Evolutionary conservation across 2,797 vertebrate species (phyloP), one percentile per base, ranked within the genome.

Genomic region (Hemibagrus guttatus): DNA sequence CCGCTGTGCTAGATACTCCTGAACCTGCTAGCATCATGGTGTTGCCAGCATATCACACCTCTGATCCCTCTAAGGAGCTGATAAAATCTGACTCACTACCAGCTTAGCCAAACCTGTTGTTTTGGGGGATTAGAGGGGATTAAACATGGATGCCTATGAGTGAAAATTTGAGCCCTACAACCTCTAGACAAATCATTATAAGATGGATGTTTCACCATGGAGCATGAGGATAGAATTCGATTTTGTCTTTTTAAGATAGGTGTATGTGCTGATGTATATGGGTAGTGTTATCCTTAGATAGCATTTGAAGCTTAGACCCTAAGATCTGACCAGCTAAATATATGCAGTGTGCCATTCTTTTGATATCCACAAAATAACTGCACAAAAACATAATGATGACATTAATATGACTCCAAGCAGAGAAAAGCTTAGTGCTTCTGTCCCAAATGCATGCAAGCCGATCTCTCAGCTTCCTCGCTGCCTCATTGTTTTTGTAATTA

Each of bases 61-160:
- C 90, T 93, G 93, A 95, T 95, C 93, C 92, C 79, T 90, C 90
- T 58, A 93, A 95, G 94, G 93, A 93, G 91, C 92, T 90, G 92
- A 95, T 95, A 95, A 93, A 95, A 95, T 93, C 91, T 93, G 93
- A 86, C 93, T 88, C 86, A 92, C 90, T 74, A 86, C 84, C 90
- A 92, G 90, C 90, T 89, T 91, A 93, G 92, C 90, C 92, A 92
- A 91, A 89, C 91, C 93, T 93, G 94, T 95, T 95, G 93, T 89
- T 94, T 96, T 92, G 89, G 92, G 91, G 90, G 92, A 91, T 94
- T 92, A 86, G 83, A 54, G 89, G 13, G 93, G 94, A 95, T 94
- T 92, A 93, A 90, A 69, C 90, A 52, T 42, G 74, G 81, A 90
- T 89, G 91, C 87, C 91, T 91, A 86, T 66, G 56, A 89, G 80